Evolutionary conservation across 2,888 invertebrate species (phyloP).

Genomic region (Nysson spinosus): DNA sequence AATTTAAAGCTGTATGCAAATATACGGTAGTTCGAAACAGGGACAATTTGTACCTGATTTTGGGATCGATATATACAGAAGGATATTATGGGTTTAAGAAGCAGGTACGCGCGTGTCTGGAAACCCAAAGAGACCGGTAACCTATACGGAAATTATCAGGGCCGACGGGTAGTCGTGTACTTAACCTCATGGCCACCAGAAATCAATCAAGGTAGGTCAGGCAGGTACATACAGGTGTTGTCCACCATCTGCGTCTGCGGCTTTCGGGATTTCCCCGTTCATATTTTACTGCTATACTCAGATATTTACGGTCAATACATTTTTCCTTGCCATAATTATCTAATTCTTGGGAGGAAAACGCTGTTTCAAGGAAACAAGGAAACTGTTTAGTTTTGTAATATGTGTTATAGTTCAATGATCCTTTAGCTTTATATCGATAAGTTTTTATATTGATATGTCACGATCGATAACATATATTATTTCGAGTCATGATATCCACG

Average conservation of each 20-base stretch:
- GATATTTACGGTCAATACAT: conserved; percentile 13
- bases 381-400: not conserved
- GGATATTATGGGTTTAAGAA: conserved; percentile 2
- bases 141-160: conserved; percentile 43
- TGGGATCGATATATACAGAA: not conserved
- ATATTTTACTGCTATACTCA: not conserved
- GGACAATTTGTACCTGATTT: not conserved
- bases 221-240: conserved; percentile 23
- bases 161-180: conserved; percentile 45
- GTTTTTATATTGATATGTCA: no score
- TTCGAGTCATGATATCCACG: no score
- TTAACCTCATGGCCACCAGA: conserved; percentile 46
- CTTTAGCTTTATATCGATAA: no score
- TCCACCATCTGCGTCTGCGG: not conserved
- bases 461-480: no score
- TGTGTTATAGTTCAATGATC: no score
- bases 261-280: conserved; percentile 6
- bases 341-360: not conserved
- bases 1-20: no score
- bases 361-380: not conserved
- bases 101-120: conserved; percentile 8
- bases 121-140: conserved; percentile 19
- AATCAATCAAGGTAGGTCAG: conserved; percentile 51
- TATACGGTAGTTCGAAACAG: not conserved
- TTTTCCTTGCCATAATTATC: not conserved